phyloP scores from a whole-genome alignment of 2,888 invertebrate genomes.

The Gandaritis pyraliata region DNA sequence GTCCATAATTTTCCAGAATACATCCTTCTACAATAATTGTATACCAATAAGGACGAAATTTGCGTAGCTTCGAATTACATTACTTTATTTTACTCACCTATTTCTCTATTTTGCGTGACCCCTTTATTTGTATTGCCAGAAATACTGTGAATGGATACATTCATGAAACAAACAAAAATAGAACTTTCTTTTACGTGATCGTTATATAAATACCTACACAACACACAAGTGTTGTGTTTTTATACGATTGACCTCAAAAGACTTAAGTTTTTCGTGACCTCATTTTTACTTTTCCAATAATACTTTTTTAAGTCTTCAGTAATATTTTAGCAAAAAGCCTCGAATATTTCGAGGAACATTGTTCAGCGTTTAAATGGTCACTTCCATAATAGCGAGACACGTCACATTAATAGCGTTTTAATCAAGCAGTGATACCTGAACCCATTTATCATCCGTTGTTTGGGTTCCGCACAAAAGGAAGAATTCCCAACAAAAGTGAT shows the following conservation, averaged over 20 bases:
- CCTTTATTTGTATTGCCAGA: too few relatives aligned
- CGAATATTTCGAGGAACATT: conserved; percentile 1
- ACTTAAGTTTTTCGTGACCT: background rate
- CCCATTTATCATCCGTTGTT: conserved; percentile 58
- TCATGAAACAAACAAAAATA: conserved; percentile 1
- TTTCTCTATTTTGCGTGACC: background rate
- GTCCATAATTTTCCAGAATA: conserved; percentile 19
- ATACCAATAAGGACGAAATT: conserved; percentile 18
- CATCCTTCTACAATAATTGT: conserved; percentile 27
- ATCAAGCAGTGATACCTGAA: conserved; percentile 51
- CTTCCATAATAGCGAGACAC: conserved; percentile 3
- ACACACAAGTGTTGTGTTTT: too few relatives aligned
- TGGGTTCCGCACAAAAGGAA: conserved; percentile 57
- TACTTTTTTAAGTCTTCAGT: background rate
- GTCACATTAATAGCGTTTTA: conserved; percentile 40
- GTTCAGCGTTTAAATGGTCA: conserved; percentile 19
- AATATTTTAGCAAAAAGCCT: background rate
- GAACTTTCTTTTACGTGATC: background rate
- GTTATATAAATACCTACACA: too few relatives aligned
- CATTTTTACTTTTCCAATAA: background rate
- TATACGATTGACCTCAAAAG: background rate
- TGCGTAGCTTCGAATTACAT: conserved; percentile 12
- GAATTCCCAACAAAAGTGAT: conserved; percentile 55
- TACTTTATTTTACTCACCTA: background rate
- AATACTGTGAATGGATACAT: background rate